phyloP scores from a whole-genome alignment of 2,888 invertebrate genomes.

The Melieria omissa region DNA sequence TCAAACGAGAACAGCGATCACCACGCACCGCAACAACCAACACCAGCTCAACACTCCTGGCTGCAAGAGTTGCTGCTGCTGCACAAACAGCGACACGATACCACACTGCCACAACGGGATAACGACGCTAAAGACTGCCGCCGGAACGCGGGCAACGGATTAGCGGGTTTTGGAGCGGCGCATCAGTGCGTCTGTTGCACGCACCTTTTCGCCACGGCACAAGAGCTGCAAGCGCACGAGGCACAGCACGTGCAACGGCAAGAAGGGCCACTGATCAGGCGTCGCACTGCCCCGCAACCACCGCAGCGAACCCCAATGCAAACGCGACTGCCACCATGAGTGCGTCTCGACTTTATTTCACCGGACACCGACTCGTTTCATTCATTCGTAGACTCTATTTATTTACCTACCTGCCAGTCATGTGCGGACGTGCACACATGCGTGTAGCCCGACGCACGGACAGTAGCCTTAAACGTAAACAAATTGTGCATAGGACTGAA shows the following conservation, averaged over 20 bases:
- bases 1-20: background rate
- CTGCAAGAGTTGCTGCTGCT: background rate
- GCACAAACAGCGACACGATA: background rate
- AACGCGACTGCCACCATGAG: no score
- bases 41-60: background rate
- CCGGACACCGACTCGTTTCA: no score
- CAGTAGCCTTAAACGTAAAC: no score
- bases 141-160: background rate
- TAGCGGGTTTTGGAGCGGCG: background rate
- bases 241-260: slow-evolving; percentile 22
- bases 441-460: no score
- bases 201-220: slow-evolving; percentile 41
- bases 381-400: no score
- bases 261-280: slow-evolving; percentile 3
- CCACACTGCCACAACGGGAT: background rate
- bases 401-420: no score
- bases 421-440: no score
- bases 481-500: background rate
- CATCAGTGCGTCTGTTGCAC: slow-evolving; percentile 46
- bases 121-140: background rate
- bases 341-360: no score
- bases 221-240: slow-evolving; percentile 38
- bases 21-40: background rate
- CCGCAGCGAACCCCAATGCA: no score
- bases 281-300: no score